Conservation (phyloP, 1,140 invertebrate species). For the Platorchestia sp. region DNA sequence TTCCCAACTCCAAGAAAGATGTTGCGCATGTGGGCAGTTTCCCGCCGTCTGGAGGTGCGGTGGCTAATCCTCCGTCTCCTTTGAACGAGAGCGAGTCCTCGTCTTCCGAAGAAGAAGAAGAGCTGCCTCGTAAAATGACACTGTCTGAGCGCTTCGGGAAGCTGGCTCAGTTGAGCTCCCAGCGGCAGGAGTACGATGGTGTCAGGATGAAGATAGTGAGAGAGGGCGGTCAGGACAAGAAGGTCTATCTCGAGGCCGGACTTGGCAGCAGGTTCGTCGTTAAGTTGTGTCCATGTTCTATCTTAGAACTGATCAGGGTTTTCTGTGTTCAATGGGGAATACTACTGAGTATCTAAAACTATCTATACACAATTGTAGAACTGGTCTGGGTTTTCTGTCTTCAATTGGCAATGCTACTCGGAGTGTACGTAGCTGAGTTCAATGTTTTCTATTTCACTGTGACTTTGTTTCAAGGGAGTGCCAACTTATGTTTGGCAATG, state of each 20-base stretch:
- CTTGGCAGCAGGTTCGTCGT: slow-evolving; percentile 40
- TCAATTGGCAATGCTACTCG: too few relatives aligned
- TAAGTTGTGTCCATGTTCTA: neutral
- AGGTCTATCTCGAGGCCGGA: slow-evolving; percentile 64
- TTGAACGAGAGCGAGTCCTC: slow-evolving; percentile 56
- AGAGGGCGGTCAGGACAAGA: slow-evolving; percentile 67
- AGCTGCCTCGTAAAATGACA: slow-evolving; percentile 74
- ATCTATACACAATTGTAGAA: neutral
- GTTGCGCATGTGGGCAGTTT: neutral
- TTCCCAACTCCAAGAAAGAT: neutral
- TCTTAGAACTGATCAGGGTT: too few relatives aligned
- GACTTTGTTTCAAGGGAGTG: too few relatives aligned
- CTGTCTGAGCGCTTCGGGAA: slow-evolving; percentile 88
- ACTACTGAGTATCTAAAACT: too few relatives aligned
- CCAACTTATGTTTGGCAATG: too few relatives aligned
- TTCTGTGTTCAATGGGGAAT: too few relatives aligned
- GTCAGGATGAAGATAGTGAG: slow-evolving; percentile 68
- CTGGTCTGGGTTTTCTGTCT: too few relatives aligned
- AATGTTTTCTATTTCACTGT: too few relatives aligned
- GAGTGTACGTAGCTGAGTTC: too few relatives aligned
- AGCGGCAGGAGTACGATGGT: slow-evolving; percentile 74
- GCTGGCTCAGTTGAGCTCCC: slow-evolving; percentile 87
- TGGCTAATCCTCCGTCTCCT: neutral
- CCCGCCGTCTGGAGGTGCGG: neutral
- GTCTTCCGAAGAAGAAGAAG: slow-evolving; percentile 65